These are phyloP conservation scores for Helleia helle DNA, from an alignment of 2,888 invertebrate genomes.

Conservation along the genomic window DNA sequence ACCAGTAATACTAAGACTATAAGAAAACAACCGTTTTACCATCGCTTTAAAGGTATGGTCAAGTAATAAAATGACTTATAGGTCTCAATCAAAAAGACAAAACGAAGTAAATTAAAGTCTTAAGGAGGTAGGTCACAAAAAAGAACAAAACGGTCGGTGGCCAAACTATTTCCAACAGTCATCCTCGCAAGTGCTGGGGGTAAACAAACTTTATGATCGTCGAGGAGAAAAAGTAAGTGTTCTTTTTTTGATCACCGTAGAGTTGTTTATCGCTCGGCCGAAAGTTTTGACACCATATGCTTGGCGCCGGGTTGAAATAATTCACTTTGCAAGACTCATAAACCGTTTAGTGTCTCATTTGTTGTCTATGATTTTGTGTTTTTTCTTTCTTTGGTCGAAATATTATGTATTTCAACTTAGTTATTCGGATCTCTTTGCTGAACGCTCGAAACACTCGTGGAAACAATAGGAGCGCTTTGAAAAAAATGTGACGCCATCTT, in stretches of 20 bases:
- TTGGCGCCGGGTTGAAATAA: slow-evolving; percentile 43
- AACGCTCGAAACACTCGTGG: too few relatives aligned
- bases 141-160: slow-evolving; percentile 7
- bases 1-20: too few relatives aligned
- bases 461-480: too few relatives aligned
- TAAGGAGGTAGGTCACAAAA: slow-evolving; percentile 1
- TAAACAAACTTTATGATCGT: slow-evolving; percentile 53
- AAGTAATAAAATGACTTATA: too few relatives aligned
- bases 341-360: slow-evolving; percentile 3
- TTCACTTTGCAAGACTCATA: slow-evolving; percentile 8
- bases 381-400: too few relatives aligned
- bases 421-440: too few relatives aligned
- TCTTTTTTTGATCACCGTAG: slow-evolving; percentile 44
- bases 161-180: slow-evolving; percentile 35
- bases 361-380: slow-evolving; percentile 19
- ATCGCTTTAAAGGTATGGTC: too few relatives aligned
- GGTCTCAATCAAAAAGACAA: too few relatives aligned
- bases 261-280: slow-evolving; percentile 36
- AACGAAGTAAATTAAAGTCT: slow-evolving; percentile 5
- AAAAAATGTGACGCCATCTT: too few relatives aligned
- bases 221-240: slow-evolving; percentile 43
- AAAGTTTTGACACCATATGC: slow-evolving; percentile 48
- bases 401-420: too few relatives aligned
- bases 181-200: slow-evolving; percentile 49
- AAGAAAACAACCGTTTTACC: too few relatives aligned